Conservation (phyloP, 2,888 invertebrate species). For the Pristionchus exspectatus region DNA sequence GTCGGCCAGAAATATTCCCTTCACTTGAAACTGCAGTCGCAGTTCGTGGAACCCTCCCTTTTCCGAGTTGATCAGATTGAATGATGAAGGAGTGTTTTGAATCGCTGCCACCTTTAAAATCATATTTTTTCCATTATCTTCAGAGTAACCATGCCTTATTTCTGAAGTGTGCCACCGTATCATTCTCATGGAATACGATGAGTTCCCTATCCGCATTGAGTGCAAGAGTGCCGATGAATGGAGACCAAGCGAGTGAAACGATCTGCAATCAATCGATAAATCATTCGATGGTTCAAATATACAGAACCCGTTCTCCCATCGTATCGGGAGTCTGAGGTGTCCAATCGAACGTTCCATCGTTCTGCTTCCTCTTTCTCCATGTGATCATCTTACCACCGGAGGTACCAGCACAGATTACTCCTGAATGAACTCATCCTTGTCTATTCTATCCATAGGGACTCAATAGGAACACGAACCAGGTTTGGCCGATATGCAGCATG, state of each 20-base stretch:
- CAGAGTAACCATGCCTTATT: slow-evolving; percentile 82
- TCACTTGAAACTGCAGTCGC: slow-evolving; percentile 53
- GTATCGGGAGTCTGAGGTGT: background rate
- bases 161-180: slow-evolving; percentile 88
- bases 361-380: slow-evolving; percentile 68
- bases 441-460: background rate
- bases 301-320: background rate
- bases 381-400: slow-evolving; percentile 71
- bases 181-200: slow-evolving; percentile 91
- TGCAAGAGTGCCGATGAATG: slow-evolving; percentile 78
- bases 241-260: slow-evolving; percentile 71
- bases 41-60: slow-evolving; percentile 57
- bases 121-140: background rate
- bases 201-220: slow-evolving; percentile 84
- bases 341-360: slow-evolving; percentile 27
- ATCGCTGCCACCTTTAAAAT: slow-evolving; percentile 62
- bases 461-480: background rate
- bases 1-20: slow-evolving; percentile 70
- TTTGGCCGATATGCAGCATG: slow-evolving; percentile 46
- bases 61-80: slow-evolving; percentile 62
- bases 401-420: slow-evolving; percentile 74
- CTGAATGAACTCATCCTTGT: slow-evolving; percentile 56
- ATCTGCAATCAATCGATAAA: slow-evolving; percentile 63
- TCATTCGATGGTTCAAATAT: background rate
- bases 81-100: slow-evolving; percentile 63